phyloP scores from a whole-genome alignment of 2,888 invertebrate species.

The Lepetodrilus schrolli region DNA sequence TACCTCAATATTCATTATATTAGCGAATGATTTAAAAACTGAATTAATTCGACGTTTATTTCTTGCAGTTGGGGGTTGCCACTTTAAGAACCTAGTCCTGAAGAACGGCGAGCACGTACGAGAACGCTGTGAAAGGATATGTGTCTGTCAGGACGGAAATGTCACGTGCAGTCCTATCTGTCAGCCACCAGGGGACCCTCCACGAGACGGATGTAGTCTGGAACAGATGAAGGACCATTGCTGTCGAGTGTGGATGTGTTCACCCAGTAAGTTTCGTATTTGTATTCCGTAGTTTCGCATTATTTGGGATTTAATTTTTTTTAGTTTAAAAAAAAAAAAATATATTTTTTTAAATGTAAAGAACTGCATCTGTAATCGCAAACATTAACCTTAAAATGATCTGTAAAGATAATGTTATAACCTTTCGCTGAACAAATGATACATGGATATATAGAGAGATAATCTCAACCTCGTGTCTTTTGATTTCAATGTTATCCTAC shows the following conservation, averaged over 20 bases:
- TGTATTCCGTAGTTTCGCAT: no score
- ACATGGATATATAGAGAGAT: no score
- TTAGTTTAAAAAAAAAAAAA: no score
- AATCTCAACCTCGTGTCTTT: no score
- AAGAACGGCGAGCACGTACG: constrained; percentile 35
- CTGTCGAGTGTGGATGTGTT: constrained; percentile 45
- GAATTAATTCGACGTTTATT: not conserved
- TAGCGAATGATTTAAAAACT: not conserved
- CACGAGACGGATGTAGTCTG: constrained; percentile 36
- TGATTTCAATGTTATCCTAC: no score
- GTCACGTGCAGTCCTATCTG: constrained; percentile 39
- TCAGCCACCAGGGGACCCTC: constrained; percentile 20
- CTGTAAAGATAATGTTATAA: no score
- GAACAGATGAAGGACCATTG: constrained; percentile 38
- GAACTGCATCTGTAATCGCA: no score
- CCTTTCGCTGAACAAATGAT: no score
- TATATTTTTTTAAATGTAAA: no score
- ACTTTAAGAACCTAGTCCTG: constrained; percentile 33
- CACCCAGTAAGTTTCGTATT: constrained; percentile 30
- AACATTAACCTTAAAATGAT: no score
- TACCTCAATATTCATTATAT: not conserved
- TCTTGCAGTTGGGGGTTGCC: constrained; percentile 39
- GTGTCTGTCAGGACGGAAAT: constrained; percentile 35
- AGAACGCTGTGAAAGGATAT: constrained; percentile 36
- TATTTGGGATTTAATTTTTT: no score